Evolutionary conservation across 2,113 vertebrate species (phyloP).

Genomic region (Tricholaema leucomelas): DNA sequence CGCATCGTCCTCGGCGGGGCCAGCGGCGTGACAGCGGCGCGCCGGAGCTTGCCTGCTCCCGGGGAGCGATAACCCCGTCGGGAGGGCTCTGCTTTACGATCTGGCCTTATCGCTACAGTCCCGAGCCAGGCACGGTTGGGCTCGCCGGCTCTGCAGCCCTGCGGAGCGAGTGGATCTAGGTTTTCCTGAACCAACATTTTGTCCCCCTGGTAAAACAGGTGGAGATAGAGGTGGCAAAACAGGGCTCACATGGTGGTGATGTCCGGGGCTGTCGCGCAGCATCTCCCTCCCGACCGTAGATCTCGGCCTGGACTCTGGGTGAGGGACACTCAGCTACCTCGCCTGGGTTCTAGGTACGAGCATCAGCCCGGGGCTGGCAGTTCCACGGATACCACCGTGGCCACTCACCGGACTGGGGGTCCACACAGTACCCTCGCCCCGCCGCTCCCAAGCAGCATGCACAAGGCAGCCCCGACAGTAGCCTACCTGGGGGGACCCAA

Average conservation of each 20-base stretch:
- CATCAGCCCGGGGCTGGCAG: neutral
- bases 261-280: neutral
- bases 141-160: neutral
- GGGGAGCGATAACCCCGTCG: neutral
- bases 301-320: neutral
- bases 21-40: neutral
- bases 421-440: neutral
- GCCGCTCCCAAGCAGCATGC: neutral
- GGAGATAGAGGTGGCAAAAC: neutral
- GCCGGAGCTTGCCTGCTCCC: neutral
- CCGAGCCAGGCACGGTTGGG: neutral
- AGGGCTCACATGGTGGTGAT: neutral
- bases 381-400: neutral
- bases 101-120: neutral
- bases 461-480: neutral
- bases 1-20: neutral
- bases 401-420: neutral
- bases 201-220: neutral
- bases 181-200: neutral
- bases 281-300: neutral
- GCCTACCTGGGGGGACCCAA: neutral
- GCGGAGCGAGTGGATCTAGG: neutral
- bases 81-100: neutral
- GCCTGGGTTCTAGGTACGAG: neutral
- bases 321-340: neutral